Conservation (phyloP, 2,888 invertebrate species). For the Drosophila prostipennis region DNA sequence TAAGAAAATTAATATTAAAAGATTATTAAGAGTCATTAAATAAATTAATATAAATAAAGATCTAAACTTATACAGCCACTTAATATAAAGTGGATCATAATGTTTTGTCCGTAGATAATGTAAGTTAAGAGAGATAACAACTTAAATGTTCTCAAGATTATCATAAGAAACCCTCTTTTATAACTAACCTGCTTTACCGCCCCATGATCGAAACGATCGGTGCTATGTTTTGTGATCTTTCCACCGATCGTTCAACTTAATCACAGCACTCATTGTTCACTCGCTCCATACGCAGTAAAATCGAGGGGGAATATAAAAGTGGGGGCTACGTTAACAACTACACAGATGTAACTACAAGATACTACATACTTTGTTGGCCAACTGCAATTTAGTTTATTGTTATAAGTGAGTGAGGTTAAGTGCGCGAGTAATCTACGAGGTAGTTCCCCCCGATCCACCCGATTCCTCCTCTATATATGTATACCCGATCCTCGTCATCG, state of each 20-base stretch:
- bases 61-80: no score
- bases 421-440: conserved; percentile 69
- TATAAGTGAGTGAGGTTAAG: conserved; percentile 81
- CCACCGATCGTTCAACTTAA: conserved; percentile 73
- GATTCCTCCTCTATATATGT: neutral
- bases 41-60: no score
- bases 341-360: conserved; percentile 64
- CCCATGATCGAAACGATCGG: conserved; percentile 72
- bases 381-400: conserved; percentile 82
- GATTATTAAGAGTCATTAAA: no score
- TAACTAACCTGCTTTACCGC: conserved; percentile 21
- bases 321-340: conserved; percentile 63
- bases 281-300: conserved; percentile 12
- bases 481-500: conserved; percentile 30
- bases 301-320: neutral
- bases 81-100: no score
- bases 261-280: conserved; percentile 73
- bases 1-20: no score
- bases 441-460: conserved; percentile 9
- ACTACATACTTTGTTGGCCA: conserved; percentile 70
- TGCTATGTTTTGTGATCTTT: conserved; percentile 76
- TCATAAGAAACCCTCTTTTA: neutral
- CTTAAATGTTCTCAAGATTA: no score
- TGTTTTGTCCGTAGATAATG: no score
- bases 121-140: no score